Conservation (phyloP, 2,888 invertebrate genomes). For the Megalurothrips usitatus region DNA sequence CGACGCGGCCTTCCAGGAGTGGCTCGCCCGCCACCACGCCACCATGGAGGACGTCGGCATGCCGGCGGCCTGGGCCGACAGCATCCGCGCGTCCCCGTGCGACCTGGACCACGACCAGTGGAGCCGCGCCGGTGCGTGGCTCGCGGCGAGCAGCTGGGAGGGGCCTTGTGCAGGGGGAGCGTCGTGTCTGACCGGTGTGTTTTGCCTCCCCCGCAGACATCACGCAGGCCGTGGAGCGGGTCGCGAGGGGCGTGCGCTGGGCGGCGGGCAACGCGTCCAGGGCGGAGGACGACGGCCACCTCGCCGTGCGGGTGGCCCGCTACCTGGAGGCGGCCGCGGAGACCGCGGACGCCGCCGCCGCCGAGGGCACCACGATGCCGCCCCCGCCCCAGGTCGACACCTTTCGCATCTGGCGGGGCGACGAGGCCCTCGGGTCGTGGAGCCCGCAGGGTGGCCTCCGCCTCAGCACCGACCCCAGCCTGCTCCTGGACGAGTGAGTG, state of each 20-base stretch:
- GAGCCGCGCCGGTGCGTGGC: neutral
- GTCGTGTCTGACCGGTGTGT: no score
- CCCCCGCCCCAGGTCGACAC: slow-evolving; percentile 46
- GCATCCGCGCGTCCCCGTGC: neutral
- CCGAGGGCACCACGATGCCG: slow-evolving; percentile 43
- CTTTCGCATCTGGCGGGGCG: slow-evolving; percentile 7
- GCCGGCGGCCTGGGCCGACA: neutral
- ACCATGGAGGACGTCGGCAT: slow-evolving; percentile 42
- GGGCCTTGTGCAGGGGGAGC: neutral
- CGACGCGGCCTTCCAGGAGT: slow-evolving; percentile 62
- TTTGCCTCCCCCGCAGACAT: neutral
- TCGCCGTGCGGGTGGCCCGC: slow-evolving; percentile 43
- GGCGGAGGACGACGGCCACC: slow-evolving; percentile 35
- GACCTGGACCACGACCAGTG: slow-evolving; percentile 11
- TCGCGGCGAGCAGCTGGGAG: neutral
- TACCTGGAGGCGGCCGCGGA: slow-evolving; percentile 35
- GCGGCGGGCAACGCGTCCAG: slow-evolving; percentile 43
- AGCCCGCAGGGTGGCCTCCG: neutral
- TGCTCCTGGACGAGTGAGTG: slow-evolving; percentile 14
- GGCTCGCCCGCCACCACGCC: slow-evolving; percentile 42
- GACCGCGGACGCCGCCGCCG: slow-evolving; percentile 36
- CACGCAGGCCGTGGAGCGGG: slow-evolving; percentile 31
- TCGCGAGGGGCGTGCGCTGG: slow-evolving; percentile 46
- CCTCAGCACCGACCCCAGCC: slow-evolving; percentile 14
- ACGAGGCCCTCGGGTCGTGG: slow-evolving; percentile 2